Base-by-base conservation (phyloP, 2,888 invertebrate species). In the Temnothorax ravouxi region DNA sequence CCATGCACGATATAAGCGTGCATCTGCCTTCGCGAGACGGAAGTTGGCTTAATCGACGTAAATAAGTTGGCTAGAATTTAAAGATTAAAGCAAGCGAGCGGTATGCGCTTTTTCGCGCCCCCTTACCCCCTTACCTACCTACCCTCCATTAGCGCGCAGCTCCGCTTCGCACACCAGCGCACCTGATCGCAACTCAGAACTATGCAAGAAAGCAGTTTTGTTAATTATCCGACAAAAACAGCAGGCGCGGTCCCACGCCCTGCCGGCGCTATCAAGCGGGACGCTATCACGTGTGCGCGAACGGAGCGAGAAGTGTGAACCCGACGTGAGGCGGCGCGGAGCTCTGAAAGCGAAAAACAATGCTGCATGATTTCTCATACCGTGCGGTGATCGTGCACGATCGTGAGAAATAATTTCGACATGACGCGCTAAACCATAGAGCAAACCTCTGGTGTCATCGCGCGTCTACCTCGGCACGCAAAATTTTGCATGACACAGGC, bases 221-320 rank as follows among this genome's bases (percentile, higher is more conserved):
- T 93, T 93, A 93, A 93, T 94, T 94, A 94, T 93, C 93, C 93
- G 91, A 91, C 89, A 91, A 93, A 92, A 94, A 90, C 93, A 93
- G 90, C 91, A 84, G 93, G 91, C 88, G 82, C 64, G 84, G 74
- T 93, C 93, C 89, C 92, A 92, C 92, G 91, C 88, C 59, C 11
- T 89, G 61, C 61, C 76, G 71, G 56, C 84, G 71, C 87, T 90
- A 90, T 89, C 90, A 85, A 88, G 74, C 79, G 67, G 25, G 44
- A 81, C 89, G 89, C 44, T 79, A 79, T 88, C 90, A 90, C 86
- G 84, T 74, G 89, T 47, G 44, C 62, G 74, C 75, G 56, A 64
- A 47, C 64, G 47, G 13, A 69, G 38, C 76, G 74, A 34, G 44
- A 41, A 69, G 38, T 71, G 66, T 18, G 44, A 41, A 6, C 21